Percentiles rank a stretch among this genome's conserved stretches.
Evolutionary conservation across 2,113 vertebrate genomes (phyloP).

Genomic region (Hyaena hyaena): DNA sequence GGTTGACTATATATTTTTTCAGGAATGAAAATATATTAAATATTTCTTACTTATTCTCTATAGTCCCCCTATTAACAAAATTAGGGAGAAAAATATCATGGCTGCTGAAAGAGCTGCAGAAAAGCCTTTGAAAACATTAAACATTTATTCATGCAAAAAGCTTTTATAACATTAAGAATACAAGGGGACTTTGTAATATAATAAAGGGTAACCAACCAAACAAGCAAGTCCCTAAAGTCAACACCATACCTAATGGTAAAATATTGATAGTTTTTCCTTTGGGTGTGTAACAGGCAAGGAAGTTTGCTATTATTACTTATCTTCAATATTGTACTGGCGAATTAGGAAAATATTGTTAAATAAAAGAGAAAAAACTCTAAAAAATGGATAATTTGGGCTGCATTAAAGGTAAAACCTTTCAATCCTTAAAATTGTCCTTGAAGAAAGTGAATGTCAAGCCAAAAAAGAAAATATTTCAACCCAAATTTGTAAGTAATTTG

Average conservation of each 20-base stretch:
- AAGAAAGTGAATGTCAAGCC: neutral
- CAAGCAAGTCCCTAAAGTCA: neutral
- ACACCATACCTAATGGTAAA: neutral
- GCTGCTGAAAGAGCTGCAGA: neutral
- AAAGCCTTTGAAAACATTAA: neutral
- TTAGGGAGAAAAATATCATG: neutral
- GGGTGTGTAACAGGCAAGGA: neutral
- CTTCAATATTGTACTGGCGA: neutral
- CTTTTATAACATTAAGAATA: conserved; percentile 4
- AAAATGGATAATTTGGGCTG: neutral
- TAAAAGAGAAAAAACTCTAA: neutral
- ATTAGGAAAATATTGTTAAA: neutral
- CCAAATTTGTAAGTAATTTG: neutral
- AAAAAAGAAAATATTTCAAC: neutral
- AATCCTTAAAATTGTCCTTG: neutral
- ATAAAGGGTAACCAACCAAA: neutral
- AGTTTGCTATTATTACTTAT: neutral
- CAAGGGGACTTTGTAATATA: neutral
- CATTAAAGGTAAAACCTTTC: neutral
- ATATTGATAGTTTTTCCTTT: neutral
- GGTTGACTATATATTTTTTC: neutral
- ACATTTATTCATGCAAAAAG: neutral
- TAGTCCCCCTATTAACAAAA: neutral
- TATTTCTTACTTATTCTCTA: neutral
- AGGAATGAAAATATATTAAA: neutral